A percentile compares a stretch with the other conserved stretches of the same genome.
Conservation (phyloP, 2,888 invertebrate species). For the Allolobophora icterica region DNA sequence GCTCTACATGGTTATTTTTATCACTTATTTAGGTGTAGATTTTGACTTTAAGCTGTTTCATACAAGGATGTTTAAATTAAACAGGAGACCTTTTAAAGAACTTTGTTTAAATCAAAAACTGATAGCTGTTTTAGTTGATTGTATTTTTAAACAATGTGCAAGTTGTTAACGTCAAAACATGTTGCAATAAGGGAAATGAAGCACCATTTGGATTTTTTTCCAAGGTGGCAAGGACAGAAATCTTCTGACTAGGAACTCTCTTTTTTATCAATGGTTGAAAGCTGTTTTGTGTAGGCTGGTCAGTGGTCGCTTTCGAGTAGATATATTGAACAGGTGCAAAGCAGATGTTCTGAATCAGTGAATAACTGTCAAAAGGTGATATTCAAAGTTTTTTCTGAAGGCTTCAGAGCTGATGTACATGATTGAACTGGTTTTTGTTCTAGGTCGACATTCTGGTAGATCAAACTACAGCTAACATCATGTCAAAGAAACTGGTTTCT, state of each 20-base stretch:
- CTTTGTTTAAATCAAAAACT: not conserved
- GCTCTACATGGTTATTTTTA: not conserved
- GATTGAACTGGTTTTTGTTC: not conserved
- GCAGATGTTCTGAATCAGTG: not conserved
- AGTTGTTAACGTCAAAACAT: not conserved
- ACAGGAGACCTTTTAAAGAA: not conserved
- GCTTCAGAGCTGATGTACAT: not conserved
- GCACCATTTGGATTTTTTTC: not conserved
- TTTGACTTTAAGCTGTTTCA: too few relatives aligned
- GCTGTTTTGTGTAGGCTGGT: not conserved
- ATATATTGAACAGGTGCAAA: not conserved
- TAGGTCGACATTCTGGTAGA: not conserved
- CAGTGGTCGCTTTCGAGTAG: not conserved
- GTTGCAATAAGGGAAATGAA: too few relatives aligned
- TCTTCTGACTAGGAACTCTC: not conserved
- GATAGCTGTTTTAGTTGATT: too few relatives aligned
- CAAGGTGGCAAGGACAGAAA: not conserved
- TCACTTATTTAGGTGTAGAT: not conserved
- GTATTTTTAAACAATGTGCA: not conserved
- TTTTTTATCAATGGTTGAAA: not conserved
- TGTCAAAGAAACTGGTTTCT: not conserved
- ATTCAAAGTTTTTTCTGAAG: not conserved
- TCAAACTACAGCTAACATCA: not conserved
- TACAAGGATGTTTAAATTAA: not conserved
- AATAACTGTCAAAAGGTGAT: not conserved